Evolutionary conservation across 2,797 vertebrate species (phyloP), one percentile per base, ranked within the genome.

Genomic region (Echiichthys vipera): DNA sequence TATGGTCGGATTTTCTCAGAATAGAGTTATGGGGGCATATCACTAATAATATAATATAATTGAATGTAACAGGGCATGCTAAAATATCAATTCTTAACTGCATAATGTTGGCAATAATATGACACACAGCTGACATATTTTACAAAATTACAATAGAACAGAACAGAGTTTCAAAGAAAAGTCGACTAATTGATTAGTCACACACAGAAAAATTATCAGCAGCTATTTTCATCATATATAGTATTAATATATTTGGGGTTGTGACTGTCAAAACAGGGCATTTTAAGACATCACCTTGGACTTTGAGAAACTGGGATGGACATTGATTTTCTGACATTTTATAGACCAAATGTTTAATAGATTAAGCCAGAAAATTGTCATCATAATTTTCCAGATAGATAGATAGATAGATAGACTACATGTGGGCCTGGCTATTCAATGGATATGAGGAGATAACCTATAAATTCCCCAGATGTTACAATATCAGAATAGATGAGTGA

Each of bases 91-190:
- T 25, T 47, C 22, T 54, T 2, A 40, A 43, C 7, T 7, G 7
- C 7, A 58, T 7, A 46, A 25, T 22, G 9, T 12, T 46, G 43
- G 11, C 4, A 51, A 46, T 30, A 32, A 32, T 17, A 39, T n/a
- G 15, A 14, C 11, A 36, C 3, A 65, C 20, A 49, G 25, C 37
- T 46, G 20, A 63, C 18, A 78, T 42, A 55, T 57, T 49, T 29
- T 22, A 40, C 42, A 55, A 14, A 25, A 34, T 36, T 29, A 58
- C 17, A 51, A 39, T 49, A 62, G 17, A 34, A 46, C 15, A 62
- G 20, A 45, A 14, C 14, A 22, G 8, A 46, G 18, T 10, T 30
- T 17, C 13, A 25, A 12, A 57, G 24, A 58, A 42, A 22, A 36
- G 30, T n/a, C n/a, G n/a, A n/a, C n/a, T n/a, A n/a, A n/a, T n/a